Evolutionary conservation across 2,888 invertebrate genomes (phyloP).

Genomic region (Noctua fimbriata): DNA sequence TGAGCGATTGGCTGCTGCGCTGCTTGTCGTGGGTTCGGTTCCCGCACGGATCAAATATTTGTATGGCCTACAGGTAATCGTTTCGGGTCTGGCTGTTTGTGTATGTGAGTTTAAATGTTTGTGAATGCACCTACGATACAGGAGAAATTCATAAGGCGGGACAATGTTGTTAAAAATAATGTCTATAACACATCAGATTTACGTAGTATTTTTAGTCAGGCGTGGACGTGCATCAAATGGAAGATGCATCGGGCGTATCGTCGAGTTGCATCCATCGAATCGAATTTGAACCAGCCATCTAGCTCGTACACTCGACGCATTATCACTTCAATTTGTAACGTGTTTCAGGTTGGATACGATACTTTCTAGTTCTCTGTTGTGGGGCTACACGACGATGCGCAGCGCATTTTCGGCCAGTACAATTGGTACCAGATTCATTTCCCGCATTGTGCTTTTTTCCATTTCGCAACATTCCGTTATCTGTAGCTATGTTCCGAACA

Average conservation of each 20-base stretch:
- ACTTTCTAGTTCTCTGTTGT: neutral
- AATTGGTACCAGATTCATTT: neutral
- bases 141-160: too few species aligned
- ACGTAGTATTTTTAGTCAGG: neutral
- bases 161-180: neutral
- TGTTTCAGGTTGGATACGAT: neutral
- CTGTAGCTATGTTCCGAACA: conserved; percentile 15
- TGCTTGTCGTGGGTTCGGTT: neutral
- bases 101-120: neutral
- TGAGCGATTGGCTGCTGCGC: neutral
- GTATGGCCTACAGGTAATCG: neutral
- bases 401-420: neutral
- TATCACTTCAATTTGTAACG: neutral
- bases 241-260: neutral
- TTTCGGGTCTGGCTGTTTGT: neutral
- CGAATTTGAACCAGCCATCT: too few species aligned
- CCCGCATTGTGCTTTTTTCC: neutral
- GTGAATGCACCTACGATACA: too few species aligned
- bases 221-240: neutral
- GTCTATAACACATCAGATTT: neutral
- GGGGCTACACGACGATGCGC: neutral
- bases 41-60: neutral
- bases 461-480: neutral
- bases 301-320: too few species aligned
- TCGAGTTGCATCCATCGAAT: neutral